These are phyloP conservation scores for Elegia similella DNA, from an alignment of 2,888 invertebrate genomes.

Conservation along the genomic window DNA sequence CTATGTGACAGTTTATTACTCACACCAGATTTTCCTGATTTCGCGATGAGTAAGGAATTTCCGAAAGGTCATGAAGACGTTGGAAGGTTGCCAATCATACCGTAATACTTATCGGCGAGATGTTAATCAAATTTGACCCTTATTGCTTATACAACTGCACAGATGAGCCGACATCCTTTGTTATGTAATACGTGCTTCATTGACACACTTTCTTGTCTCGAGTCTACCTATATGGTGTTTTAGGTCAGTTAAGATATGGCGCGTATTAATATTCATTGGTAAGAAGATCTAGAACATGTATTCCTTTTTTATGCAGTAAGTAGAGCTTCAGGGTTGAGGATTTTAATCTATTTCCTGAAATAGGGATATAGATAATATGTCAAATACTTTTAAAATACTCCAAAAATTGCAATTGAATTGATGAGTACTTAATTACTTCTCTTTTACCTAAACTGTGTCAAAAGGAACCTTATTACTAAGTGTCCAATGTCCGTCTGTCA, in stretches of 20 bases:
- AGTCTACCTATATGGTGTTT: slow-evolving; percentile 10
- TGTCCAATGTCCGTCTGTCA: too few species aligned
- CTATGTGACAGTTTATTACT: not conserved
- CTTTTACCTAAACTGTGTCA: too few species aligned
- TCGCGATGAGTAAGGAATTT: not conserved
- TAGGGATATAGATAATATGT: too few species aligned
- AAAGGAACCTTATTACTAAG: too few species aligned
- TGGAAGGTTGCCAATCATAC: not conserved
- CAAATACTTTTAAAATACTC: too few species aligned
- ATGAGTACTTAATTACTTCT: too few species aligned
- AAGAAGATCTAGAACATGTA: too few species aligned
- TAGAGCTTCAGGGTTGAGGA: too few species aligned
- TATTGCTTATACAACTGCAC: not conserved
- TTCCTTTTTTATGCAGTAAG: too few species aligned
- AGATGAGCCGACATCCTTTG: not conserved
- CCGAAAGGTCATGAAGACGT: slow-evolving; percentile 2
- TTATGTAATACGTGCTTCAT: slow-evolving; percentile 9
- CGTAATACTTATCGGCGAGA: not conserved
- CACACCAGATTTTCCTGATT: not conserved
- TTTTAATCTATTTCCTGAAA: too few species aligned
- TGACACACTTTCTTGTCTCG: slow-evolving; percentile 13
- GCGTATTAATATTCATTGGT: not conserved
- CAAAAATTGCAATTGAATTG: too few species aligned
- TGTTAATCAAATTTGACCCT: slow-evolving; percentile 12
- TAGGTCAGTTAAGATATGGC: not conserved